Percentiles rank a stretch among this genome's conserved stretches.
Evolutionary conservation across 2,797 vertebrate genomes (phyloP).

Genomic region (Cynopterus sphinx): DNA sequence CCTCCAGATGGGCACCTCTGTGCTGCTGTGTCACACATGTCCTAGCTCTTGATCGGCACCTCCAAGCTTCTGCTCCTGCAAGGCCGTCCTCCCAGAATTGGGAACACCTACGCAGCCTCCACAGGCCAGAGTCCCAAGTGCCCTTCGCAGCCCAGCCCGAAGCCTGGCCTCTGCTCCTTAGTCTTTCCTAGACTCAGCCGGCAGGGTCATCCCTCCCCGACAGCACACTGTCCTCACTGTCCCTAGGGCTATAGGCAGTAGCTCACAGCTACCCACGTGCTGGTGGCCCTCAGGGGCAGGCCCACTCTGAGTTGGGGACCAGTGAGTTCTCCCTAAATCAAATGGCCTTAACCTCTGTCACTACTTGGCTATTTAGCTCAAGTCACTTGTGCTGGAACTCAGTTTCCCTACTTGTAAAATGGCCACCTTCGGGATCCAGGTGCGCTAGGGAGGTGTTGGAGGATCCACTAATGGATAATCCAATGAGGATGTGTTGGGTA

Average conservation of each 20-base stretch:
- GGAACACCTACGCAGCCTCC: not conserved
- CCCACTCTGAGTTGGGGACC: not conserved
- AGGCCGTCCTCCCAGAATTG: not conserved
- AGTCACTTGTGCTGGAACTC: not conserved
- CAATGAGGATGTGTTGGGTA: not conserved
- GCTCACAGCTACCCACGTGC: not conserved
- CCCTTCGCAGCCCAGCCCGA: not conserved
- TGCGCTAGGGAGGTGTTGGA: not conserved
- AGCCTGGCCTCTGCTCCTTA: not conserved
- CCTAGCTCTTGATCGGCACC: not conserved
- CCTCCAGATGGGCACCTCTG: not conserved
- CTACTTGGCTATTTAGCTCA: not conserved
- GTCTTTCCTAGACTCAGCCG: not conserved
- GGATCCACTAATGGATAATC: not conserved
- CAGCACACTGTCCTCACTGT: not conserved
- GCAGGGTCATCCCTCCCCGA: not conserved
- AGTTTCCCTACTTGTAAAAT: not conserved
- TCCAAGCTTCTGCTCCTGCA: not conserved
- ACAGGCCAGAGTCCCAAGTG: fast-evolving
- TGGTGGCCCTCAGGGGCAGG: not conserved
- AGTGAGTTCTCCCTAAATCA: not conserved
- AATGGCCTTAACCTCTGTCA: not conserved
- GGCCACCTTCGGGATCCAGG: not conserved
- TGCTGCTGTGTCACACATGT: not conserved
- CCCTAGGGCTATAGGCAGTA: not conserved